Conservation (phyloP, 2,888 invertebrate species). For the Lasioglossum vierecki region DNA sequence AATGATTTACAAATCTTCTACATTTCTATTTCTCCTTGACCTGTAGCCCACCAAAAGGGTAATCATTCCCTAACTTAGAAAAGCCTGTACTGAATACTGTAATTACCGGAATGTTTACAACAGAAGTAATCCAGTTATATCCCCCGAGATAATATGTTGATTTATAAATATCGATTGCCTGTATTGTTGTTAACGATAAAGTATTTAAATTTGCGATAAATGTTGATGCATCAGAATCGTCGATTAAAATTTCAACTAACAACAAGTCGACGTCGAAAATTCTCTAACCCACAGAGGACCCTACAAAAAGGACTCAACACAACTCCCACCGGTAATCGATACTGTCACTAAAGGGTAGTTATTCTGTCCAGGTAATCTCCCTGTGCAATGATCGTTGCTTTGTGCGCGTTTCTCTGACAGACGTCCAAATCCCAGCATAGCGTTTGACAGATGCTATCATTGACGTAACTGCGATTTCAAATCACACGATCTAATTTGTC, state of each 20-base stretch:
- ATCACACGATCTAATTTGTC: slow-evolving; percentile 32
- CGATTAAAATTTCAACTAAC: neutral
- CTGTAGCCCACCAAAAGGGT: neutral
- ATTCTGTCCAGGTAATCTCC: neutral
- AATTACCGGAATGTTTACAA: neutral
- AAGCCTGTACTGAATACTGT: neutral
- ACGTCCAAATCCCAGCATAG: slow-evolving; percentile 1
- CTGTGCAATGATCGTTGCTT: neutral
- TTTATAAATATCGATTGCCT: neutral
- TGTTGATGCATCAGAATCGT: neutral
- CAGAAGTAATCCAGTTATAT: no score
- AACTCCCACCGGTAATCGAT: neutral
- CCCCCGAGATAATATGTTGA: no score
- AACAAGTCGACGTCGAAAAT: neutral
- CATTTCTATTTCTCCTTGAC: neutral
- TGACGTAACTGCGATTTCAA: slow-evolving; percentile 47
- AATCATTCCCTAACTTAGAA: neutral
- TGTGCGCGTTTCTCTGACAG: neutral
- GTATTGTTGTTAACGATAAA: neutral
- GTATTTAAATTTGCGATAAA: neutral
- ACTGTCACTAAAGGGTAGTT: neutral
- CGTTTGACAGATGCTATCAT: slow-evolving; percentile 21
- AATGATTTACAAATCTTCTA: neutral
- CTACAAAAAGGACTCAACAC: neutral
- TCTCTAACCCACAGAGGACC: neutral